These are phyloP conservation scores for Halcyon chelicuti DNA, from an alignment of 2,797 vertebrate genomes.

Conservation along the genomic window DNA sequence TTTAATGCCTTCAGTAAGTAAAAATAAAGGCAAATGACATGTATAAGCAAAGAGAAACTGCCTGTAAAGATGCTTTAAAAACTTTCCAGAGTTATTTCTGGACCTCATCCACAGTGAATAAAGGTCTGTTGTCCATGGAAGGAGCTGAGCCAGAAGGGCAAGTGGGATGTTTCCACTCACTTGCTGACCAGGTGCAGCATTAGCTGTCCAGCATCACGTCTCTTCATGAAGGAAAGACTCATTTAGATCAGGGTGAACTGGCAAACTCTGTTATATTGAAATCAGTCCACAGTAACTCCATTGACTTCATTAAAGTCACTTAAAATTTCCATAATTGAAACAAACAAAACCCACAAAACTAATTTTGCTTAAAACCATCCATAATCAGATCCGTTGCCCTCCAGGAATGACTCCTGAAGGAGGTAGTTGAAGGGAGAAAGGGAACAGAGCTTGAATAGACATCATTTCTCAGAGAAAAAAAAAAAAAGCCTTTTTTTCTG, in stretches of 20 bases:
- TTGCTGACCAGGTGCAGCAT: not conserved
- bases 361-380: not conserved
- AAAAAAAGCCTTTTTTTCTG: not conserved
- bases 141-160: not conserved
- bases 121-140: not conserved
- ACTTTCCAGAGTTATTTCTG: not conserved
- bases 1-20: conserved; percentile 38
- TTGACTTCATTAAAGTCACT: not conserved
- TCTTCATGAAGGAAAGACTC: not conserved
- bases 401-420: not conserved
- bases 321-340: not conserved
- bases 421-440: not conserved
- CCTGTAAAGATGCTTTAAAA: not conserved
- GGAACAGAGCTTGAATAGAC: not conserved
- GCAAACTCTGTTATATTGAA: not conserved
- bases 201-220: not conserved
- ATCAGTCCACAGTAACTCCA: not conserved
- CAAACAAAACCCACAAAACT: not conserved
- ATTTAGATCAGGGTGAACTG: not conserved
- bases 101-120: not conserved
- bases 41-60: not conserved
- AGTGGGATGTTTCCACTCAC: not conserved
- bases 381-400: not conserved
- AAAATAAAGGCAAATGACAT: conserved; percentile 29
- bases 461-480: not conserved